phyloP scores from a whole-genome alignment of 2,888 invertebrate species.

The Scotopteryx bipunctaria region DNA sequence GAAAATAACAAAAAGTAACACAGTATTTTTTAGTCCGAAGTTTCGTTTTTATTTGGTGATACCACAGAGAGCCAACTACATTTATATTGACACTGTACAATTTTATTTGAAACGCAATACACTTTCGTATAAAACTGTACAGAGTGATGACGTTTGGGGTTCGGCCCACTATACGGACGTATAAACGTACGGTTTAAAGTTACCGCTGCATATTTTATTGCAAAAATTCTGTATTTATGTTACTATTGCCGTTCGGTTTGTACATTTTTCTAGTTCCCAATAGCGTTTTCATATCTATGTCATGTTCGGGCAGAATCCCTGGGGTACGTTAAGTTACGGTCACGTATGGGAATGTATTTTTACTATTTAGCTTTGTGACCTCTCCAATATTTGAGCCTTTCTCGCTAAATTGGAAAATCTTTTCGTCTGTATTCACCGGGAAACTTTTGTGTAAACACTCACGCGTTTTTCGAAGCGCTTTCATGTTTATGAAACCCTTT shows the following conservation, averaged over 20 bases:
- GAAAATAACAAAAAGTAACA: no score
- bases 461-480: slow-evolving; percentile 40
- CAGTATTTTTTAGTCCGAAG: no score
- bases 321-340: slow-evolving; percentile 59
- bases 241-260: slow-evolving; percentile 41
- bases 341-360: slow-evolving; percentile 67
- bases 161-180: slow-evolving; percentile 6
- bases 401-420: slow-evolving; percentile 71
- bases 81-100: no score
- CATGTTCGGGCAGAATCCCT: slow-evolving; percentile 54
- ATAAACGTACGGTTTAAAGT: slow-evolving; percentile 25
- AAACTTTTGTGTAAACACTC: slow-evolving; percentile 61
- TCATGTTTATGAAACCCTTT: slow-evolving; percentile 51
- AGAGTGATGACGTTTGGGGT: slow-evolving; percentile 7
- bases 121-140: background rate
- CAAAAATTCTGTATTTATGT: slow-evolving; percentile 41
- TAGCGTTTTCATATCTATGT: slow-evolving; percentile 59
- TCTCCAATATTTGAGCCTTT: slow-evolving; percentile 59
- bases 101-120: background rate
- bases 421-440: slow-evolving; percentile 53
- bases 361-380: slow-evolving; percentile 65
- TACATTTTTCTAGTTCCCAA: slow-evolving; percentile 52
- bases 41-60: no score
- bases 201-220: slow-evolving; percentile 25
- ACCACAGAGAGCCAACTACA: no score